These are phyloP conservation scores for Cygnus atratus DNA, from an alignment of 2,113 vertebrate species.

Conservation along the genomic window DNA sequence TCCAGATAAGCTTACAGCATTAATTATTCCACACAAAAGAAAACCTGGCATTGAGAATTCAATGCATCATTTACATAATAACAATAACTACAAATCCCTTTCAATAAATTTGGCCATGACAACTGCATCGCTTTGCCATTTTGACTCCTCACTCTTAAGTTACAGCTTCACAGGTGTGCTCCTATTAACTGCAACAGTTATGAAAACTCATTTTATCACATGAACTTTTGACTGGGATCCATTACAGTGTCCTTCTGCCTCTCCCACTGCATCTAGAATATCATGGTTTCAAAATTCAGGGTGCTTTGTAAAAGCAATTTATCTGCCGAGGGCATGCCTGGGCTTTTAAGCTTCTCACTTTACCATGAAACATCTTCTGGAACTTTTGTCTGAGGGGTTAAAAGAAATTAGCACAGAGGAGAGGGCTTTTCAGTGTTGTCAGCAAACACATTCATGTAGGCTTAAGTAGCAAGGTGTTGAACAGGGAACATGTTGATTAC, in stretches of 20 bases:
- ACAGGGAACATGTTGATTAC: background rate
- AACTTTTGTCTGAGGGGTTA: background rate
- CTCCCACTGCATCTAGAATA: constrained; percentile 18
- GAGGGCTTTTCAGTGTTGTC: background rate
- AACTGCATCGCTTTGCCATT: background rate
- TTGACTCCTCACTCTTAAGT: background rate
- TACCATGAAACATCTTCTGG: background rate
- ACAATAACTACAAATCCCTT: constrained; percentile 16
- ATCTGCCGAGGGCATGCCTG: background rate
- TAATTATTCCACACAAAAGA: constrained; percentile 71
- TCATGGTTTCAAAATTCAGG: constrained; percentile 47
- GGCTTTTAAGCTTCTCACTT: background rate
- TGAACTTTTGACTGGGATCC: constrained; percentile 60
- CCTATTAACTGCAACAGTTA: constrained; percentile 22
- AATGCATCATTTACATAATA: constrained; percentile 63
- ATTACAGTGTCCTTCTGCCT: constrained; percentile 30
- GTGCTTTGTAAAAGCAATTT: constrained; percentile 35
- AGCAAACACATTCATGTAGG: background rate
- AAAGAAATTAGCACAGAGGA: background rate
- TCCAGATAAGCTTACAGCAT: constrained; percentile 78
- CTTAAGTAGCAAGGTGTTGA: background rate
- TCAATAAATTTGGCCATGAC: constrained; percentile 1
- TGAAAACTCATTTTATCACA: constrained; percentile 27
- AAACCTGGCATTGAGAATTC: constrained; percentile 79
- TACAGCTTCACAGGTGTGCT: background rate